Evolutionary conservation across 2,113 vertebrate species (phyloP).

Genomic region (Corythornis vintsioides): DNA sequence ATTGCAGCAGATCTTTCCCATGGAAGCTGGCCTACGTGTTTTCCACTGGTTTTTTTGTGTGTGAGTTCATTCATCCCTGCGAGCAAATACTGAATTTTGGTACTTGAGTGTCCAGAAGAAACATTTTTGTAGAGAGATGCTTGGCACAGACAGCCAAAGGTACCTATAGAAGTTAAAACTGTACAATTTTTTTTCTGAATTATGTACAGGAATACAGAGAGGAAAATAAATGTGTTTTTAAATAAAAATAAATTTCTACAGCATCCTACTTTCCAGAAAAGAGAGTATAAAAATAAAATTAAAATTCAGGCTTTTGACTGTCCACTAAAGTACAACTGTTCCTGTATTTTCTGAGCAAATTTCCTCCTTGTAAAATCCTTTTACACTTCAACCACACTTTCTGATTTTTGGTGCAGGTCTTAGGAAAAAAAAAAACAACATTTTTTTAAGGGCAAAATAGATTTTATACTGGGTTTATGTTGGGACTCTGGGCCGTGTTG

Average conservation of each 20-base stretch:
- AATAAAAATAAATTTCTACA: not conserved
- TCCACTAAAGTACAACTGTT: not conserved
- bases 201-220: not conserved
- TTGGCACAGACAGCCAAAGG: not conserved
- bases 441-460: not conserved
- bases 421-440: not conserved
- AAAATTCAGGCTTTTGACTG: not conserved
- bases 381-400: not conserved
- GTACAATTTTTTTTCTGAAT: not conserved
- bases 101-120: not conserved
- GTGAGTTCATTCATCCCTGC: not conserved
- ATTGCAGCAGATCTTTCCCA: not conserved
- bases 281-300: not conserved
- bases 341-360: not conserved
- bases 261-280: not conserved
- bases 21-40: not conserved
- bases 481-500: not conserved
- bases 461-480: not conserved
- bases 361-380: not conserved
- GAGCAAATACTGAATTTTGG: not conserved
- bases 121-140: not conserved
- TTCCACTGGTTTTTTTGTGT: accelerated
- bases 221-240: not conserved
- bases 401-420: not conserved
- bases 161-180: not conserved